phyloP scores from a whole-genome alignment of 2,888 invertebrate genomes.

The Rotaria sp. region DNA sequence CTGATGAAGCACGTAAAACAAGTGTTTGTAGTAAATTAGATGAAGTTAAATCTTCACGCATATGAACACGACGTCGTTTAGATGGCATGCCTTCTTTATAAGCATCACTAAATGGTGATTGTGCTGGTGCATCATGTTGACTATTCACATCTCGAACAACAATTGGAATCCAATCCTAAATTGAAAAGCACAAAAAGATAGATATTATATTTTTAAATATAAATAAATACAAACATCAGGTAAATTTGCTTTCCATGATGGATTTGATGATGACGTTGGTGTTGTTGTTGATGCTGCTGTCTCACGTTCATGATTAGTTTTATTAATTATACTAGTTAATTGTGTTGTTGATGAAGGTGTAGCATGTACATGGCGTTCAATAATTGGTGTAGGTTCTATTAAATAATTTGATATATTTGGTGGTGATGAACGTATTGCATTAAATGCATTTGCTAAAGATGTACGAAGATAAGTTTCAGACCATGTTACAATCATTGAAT shows the following conservation, averaged over 20 bases:
- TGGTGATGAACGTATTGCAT: constrained; percentile 8
- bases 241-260: background rate
- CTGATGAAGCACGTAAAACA: constrained; percentile 79
- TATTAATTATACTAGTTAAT: background rate
- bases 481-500: constrained; percentile 15
- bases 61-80: constrained; percentile 56
- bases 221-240: background rate
- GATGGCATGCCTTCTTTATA: constrained; percentile 81
- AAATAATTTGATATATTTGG: background rate
- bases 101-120: constrained; percentile 72
- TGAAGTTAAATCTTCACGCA: constrained; percentile 19
- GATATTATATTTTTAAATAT: background rate
- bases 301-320: background rate
- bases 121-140: constrained; percentile 63
- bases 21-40: background rate
- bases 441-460: constrained; percentile 14
- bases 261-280: background rate
- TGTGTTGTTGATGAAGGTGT: background rate
- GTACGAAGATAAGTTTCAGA: constrained; percentile 19
- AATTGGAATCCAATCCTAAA: constrained; percentile 75
- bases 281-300: background rate
- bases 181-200: background rate
- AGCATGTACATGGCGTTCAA: background rate
- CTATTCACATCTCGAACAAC: constrained; percentile 71
- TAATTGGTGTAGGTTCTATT: background rate